These are phyloP conservation scores for Lasius fuliginosus DNA, from an alignment of 2,888 invertebrate genomes.

Conservation along the genomic window DNA sequence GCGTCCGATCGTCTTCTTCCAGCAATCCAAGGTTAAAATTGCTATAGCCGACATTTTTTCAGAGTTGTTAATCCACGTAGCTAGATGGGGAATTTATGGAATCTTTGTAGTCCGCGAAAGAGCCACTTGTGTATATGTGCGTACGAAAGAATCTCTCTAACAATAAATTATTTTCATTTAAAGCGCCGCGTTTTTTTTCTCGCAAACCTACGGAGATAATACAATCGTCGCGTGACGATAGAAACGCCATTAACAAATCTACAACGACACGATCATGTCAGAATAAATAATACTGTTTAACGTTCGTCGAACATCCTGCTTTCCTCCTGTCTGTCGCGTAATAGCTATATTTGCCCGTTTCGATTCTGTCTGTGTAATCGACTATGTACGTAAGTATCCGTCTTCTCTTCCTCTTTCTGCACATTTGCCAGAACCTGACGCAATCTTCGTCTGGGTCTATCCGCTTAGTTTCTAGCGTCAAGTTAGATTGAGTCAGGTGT, in stretches of 20 bases:
- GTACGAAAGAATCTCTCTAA: constrained; percentile 26
- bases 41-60: background rate
- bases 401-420: constrained; percentile 32
- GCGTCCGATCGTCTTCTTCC: background rate
- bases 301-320: constrained; percentile 33
- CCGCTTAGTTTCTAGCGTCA: constrained; percentile 11
- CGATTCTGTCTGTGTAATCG: constrained; percentile 2
- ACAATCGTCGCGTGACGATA: background rate
- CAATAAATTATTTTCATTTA: constrained; percentile 63
- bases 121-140: constrained; percentile 39
- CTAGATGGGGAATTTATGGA: constrained; percentile 40
- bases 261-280: constrained; percentile 19
- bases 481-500: constrained; percentile 44
- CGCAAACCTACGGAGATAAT: background rate
- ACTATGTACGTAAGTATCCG: background rate
- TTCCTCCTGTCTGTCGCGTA: constrained; percentile 15
- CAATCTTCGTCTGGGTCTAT: constrained; percentile 8
- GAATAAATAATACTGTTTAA: constrained; percentile 45
- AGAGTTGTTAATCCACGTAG: constrained; percentile 5
- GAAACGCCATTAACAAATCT: constrained; percentile 30
- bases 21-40: background rate
- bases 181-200: background rate
- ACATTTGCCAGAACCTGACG: constrained; percentile 46
- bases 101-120: constrained; percentile 15
- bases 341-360: constrained; percentile 33